Conservation (phyloP, 2,113 vertebrate genomes). For the Eulemur rufifrons region DNA sequence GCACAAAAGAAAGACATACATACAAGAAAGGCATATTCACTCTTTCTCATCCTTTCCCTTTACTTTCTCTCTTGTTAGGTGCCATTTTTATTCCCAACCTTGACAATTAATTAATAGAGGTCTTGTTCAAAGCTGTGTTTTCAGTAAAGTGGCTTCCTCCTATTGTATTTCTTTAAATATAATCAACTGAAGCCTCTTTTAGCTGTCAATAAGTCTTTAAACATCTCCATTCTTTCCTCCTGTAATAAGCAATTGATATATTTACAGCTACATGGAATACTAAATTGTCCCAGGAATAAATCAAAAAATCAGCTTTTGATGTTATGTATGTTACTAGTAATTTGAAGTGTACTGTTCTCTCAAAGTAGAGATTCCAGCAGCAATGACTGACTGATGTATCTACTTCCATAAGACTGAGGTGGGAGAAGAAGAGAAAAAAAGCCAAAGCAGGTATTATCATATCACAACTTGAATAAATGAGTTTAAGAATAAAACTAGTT, state of each 20-base stretch:
- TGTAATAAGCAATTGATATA: slow-evolving; percentile 64
- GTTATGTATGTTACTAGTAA: neutral
- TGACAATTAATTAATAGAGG: slow-evolving; percentile 86
- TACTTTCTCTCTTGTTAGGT: slow-evolving; percentile 36
- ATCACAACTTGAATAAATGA: slow-evolving; percentile 20
- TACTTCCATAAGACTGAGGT: slow-evolving; percentile 21
- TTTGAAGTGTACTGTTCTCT: neutral
- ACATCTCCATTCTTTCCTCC: slow-evolving; percentile 74
- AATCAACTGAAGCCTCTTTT: slow-evolving; percentile 82
- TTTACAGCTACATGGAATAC: slow-evolving; percentile 39
- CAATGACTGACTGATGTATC: neutral
- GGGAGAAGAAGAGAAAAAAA: neutral
- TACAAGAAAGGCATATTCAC: neutral
- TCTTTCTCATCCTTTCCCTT: neutral
- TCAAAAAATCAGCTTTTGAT: neutral
- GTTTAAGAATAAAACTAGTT: slow-evolving; percentile 72
- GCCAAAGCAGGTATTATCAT: neutral
- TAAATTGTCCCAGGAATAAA: slow-evolving; percentile 43
- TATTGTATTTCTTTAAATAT: slow-evolving; percentile 83
- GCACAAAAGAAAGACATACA: neutral
- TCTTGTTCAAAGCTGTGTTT: slow-evolving; percentile 77
- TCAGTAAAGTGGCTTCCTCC: slow-evolving; percentile 70
- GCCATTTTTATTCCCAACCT: slow-evolving; percentile 76
- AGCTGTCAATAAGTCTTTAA: slow-evolving; percentile 74
- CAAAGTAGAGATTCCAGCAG: neutral